Percentiles rank a stretch among this genome's conserved stretches.
phyloP scores from a whole-genome alignment of 2,888 invertebrate species.

The Rhabditoides inermis region DNA sequence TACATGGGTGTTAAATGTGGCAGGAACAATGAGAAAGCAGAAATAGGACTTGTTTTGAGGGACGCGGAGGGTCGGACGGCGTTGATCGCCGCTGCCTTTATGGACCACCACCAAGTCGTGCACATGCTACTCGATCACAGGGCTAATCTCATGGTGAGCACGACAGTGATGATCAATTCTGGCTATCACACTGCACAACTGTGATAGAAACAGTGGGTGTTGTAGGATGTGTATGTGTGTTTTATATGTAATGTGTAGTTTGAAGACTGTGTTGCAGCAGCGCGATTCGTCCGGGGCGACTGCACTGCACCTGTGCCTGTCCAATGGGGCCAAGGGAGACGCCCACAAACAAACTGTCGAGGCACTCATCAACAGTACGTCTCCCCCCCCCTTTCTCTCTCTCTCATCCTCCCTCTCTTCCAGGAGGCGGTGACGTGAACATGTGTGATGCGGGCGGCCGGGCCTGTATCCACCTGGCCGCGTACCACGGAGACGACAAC shows the following conservation, averaged over 20 bases:
- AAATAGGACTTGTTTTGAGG: too few relatives aligned
- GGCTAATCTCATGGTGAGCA: constrained; percentile 19
- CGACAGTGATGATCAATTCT: background rate
- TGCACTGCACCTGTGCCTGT: constrained; percentile 29
- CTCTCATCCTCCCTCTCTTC: too few relatives aligned
- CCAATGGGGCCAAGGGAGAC: constrained; percentile 26
- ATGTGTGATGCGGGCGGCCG: constrained; percentile 32
- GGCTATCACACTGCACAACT: background rate
- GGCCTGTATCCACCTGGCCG: constrained; percentile 29
- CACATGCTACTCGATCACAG: constrained; percentile 22
- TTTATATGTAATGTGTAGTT: background rate
- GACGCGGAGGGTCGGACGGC: constrained; percentile 27
- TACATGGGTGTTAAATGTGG: too few relatives aligned
- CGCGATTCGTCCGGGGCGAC: constrained; percentile 31
- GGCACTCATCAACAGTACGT: constrained; percentile 14
- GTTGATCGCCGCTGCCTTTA: constrained; percentile 34
- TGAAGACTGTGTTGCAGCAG: constrained; percentile 4
- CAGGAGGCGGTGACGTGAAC: background rate
- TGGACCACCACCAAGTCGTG: constrained; percentile 30
- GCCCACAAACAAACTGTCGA: constrained; percentile 20
- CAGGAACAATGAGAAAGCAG: too few relatives aligned
- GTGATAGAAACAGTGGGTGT: background rate
- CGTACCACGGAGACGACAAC: constrained; percentile 61
- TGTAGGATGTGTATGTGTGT: background rate
- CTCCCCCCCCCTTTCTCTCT: background rate